Conservation (phyloP, 2,797 vertebrate species). For the Amblyraja radiata region DNA sequence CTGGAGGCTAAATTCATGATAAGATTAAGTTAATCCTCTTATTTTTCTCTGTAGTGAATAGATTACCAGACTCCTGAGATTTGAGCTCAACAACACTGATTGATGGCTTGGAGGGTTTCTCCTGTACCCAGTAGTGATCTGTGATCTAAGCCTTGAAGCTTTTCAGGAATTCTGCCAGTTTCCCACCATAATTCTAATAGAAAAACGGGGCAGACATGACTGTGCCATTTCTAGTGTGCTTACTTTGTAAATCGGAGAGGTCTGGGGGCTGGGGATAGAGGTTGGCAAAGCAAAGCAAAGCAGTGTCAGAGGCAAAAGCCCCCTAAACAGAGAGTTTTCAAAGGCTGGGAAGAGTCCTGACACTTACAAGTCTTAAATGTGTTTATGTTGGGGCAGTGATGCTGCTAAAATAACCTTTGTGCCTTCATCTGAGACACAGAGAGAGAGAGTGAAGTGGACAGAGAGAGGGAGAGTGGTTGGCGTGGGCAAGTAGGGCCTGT, state of each 20-base stretch:
- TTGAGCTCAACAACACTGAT: background rate
- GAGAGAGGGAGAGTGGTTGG: too few species aligned
- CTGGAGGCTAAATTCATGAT: background rate
- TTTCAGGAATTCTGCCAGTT: background rate
- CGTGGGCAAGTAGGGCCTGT: too few species aligned
- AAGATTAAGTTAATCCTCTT: constrained; percentile 19
- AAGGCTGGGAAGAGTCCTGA: background rate
- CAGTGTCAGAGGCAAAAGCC: background rate
- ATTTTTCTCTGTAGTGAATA: background rate
- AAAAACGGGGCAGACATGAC: background rate
- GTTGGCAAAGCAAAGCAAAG: too few species aligned
- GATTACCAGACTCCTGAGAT: background rate
- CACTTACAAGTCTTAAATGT: background rate
- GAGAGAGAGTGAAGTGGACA: too few species aligned
- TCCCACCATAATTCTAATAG: background rate
- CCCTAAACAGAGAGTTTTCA: background rate
- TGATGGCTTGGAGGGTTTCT: background rate
- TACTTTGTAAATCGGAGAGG: background rate
- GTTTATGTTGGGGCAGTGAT: background rate
- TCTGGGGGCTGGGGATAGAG: too few species aligned
- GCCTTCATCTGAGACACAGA: background rate
- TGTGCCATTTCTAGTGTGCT: background rate
- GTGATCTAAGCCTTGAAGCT: background rate
- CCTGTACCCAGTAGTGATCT: background rate
- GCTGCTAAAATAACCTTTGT: background rate